Base-by-base conservation (phyloP, 2,888 invertebrate species). In the Leptopilina syphax region DNA sequence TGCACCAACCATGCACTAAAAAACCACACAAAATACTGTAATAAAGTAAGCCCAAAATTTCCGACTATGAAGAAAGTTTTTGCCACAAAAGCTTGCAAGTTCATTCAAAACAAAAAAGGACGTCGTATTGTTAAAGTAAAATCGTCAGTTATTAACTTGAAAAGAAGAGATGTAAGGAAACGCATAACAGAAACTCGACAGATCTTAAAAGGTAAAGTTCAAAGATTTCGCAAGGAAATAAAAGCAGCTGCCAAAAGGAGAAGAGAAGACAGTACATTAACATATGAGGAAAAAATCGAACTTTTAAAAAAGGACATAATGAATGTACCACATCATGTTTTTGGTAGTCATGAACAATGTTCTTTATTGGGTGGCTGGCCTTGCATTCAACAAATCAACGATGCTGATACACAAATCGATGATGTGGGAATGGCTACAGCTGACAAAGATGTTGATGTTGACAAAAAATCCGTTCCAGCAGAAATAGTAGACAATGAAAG, bases 301-400 rank as follows among this genome's bases (percentile, higher is more conserved):
- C 77, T 12, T 27, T 18, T 47, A 0, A 44, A 44, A 44, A 44
- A 44, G 8, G 44, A 44, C 44, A 8, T 44, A 44, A 44, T 44
- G 44, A 44, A 44, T 44, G 8, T 44, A 7, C 8, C 8, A 8
- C 7, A 6, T 44, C 44, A 44, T 8, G 44, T 24, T 0, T 67
- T 77, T 44, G 67, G 67, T 8, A 18, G 13, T 10, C 77, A 77
- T 27, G 8, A 65, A 6, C 9, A 24, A 8, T 77, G 77, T 9
- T 3, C 10, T 6, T 1, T 18, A 54, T 0, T 10, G 2, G 27
- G 44, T 41, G 24, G 47, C 44, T 67, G 47, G 47, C 18, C 67
- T 3, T 67, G 67, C 8, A 7, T 44, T 0, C 1, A 3, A 3
- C 8, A 67, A 3, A 3, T 4, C 3, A 34, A 34, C 4, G 4